phyloP scores from a whole-genome alignment of 37 sponge, comb jelly and placozoan genomes.

The Spongilla lacustris region DNA sequence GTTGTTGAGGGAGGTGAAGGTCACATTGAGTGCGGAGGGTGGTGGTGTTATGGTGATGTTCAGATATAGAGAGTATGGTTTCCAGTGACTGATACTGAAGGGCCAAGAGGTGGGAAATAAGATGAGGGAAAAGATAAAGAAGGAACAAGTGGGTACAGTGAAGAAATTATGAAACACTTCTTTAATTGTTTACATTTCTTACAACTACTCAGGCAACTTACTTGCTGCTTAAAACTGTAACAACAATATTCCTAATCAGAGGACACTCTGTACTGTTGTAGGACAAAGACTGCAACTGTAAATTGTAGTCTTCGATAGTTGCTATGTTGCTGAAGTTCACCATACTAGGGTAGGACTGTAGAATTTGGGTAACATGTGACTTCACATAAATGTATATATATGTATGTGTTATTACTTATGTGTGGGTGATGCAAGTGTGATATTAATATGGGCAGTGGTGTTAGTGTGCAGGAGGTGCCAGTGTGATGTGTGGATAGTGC shows the following conservation, averaged over 20 bases:
- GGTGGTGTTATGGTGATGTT: background rate
- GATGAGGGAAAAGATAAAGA: background rate
- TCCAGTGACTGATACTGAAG: background rate
- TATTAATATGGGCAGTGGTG: no score
- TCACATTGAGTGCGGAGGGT: background rate
- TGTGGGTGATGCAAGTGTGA: no score
- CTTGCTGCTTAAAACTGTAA: background rate
- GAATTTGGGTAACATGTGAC: background rate
- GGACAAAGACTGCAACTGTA: background rate
- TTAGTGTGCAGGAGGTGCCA: no score
- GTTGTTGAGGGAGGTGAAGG: background rate
- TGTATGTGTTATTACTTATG: no score
- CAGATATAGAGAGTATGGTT: background rate
- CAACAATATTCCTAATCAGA: background rate
- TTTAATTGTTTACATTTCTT: no score
- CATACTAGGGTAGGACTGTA: background rate
- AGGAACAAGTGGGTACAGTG: background rate
- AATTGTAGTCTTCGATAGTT: background rate
- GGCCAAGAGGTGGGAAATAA: background rate
- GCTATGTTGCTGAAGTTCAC: background rate
- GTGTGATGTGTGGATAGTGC: no score
- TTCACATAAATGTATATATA: no score
- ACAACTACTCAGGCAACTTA: background rate
- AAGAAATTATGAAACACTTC: no score
- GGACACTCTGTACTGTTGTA: slow-evolving; percentile 3